Evolutionary conservation across 2,113 vertebrate species (phyloP).

Genomic region (Ellobius talpinus): DNA sequence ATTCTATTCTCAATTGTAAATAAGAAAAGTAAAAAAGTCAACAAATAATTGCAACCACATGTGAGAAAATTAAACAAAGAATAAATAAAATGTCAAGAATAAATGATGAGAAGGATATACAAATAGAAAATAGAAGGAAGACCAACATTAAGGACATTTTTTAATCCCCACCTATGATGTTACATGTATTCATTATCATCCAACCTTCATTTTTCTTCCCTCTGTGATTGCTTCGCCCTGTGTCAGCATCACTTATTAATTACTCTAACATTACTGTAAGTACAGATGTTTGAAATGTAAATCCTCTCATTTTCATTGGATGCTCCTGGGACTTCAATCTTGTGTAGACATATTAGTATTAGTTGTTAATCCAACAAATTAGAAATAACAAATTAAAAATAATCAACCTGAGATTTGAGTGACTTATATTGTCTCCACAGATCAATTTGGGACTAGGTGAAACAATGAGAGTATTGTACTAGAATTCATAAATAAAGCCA

Average conservation of each 20-base stretch:
- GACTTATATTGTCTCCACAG: neutral
- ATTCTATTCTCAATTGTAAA: neutral
- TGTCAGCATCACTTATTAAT: neutral
- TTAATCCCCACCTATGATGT: neutral
- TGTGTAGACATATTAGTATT: neutral
- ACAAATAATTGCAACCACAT: conserved; percentile 19
- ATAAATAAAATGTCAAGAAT: neutral
- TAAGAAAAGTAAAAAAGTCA: neutral
- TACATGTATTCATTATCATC: neutral
- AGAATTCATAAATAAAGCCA: neutral
- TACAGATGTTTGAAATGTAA: neutral
- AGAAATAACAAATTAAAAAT: neutral
- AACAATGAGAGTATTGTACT: neutral
- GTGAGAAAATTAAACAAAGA: neutral
- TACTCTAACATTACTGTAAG: neutral
- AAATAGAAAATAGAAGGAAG: neutral
- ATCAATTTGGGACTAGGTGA: neutral
- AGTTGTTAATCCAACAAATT: neutral
- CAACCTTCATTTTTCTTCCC: neutral
- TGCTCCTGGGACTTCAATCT: neutral
- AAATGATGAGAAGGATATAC: too few species aligned
- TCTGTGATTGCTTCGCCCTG: neutral
- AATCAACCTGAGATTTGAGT: neutral
- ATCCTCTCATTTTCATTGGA: neutral
- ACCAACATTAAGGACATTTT: neutral